Percentiles rank a stretch among this genome's conserved stretches.
Conservation (phyloP, 2,888 invertebrate species). For the Ophioninae sp. region DNA sequence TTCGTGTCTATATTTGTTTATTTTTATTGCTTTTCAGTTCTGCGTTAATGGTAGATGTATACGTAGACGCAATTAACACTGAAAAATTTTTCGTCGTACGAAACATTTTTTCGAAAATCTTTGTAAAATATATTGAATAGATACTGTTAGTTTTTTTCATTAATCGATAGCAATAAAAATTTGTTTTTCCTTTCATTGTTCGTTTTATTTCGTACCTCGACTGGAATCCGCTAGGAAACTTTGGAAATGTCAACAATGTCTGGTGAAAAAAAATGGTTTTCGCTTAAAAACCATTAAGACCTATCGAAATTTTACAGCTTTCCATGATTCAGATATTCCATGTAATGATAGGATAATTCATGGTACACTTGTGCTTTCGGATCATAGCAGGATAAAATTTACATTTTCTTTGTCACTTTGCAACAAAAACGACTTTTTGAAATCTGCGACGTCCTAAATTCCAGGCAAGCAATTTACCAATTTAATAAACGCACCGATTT, state of each 20-base stretch:
- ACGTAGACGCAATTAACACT: background rate
- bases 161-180: background rate
- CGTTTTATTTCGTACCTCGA: too few relatives aligned
- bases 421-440: too few relatives aligned
- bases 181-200: background rate
- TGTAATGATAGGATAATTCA: too few relatives aligned
- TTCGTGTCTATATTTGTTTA: background rate
- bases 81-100: background rate
- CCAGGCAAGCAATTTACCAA: too few relatives aligned
- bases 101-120: background rate
- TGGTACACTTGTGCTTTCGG: too few relatives aligned
- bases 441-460: too few relatives aligned
- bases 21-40: background rate
- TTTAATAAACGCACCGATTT: too few relatives aligned
- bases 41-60: background rate
- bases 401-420: background rate
- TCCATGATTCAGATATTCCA: too few relatives aligned
- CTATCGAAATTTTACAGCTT: too few relatives aligned
- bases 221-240: too few relatives aligned
- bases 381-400: background rate
- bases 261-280: too few relatives aligned
- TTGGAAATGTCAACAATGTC: too few relatives aligned
- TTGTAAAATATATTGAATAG: background rate
- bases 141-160: background rate
- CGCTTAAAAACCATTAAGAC: background rate